Evolutionary conservation across 2,888 invertebrate genomes (phyloP), one percentile per base, ranked within the genome.

Genomic region (Volucella bombylans): DNA sequence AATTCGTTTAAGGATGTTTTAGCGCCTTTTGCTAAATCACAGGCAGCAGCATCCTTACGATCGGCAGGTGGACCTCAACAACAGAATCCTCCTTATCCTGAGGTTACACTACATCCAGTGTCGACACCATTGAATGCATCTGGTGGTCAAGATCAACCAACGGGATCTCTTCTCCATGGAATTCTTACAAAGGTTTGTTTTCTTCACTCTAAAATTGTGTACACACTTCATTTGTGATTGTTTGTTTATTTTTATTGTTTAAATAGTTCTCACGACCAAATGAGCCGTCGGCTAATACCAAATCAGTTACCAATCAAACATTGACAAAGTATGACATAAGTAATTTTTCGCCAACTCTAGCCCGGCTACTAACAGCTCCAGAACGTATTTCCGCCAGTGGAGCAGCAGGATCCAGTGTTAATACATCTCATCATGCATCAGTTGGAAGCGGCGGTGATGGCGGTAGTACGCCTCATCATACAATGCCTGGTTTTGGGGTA

Each of bases 81-180:
- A 14, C 83, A 76, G 64, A 86, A 79, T 71, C 93, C 9, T 94
- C 61, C 95, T 94, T 64, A 96, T 92, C 96, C 96, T 0, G 96
- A 96, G 91, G 96, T 96, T 59, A 96, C 96, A 2, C 93, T 96
- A 18, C 94, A 96, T 89, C 96, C 96, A 0, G 96, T 96, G 71
- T 89, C 79, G 82, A 87, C 87, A 14, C 85, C 89, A 78, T 73
- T 87, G 11, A 89, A 91, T 8, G 83, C 90, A 45, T 89, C 91
- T 6, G 93, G 93, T 82, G 93, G 86, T 11, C 79, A 80, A 14
- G 86, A 86, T 18, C 85, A 94, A 87, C 94, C 94, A 80, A 93
- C 93, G 86, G 87, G 87, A 2, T 96, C 96, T 0, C 91, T 96
- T 64, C 93, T 96, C 4, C 96, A 96, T 89, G 96, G 96, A 50